Evolutionary conservation across 2,113 vertebrate species (phyloP).

Genomic region (Microcebus ravelobensis): DNA sequence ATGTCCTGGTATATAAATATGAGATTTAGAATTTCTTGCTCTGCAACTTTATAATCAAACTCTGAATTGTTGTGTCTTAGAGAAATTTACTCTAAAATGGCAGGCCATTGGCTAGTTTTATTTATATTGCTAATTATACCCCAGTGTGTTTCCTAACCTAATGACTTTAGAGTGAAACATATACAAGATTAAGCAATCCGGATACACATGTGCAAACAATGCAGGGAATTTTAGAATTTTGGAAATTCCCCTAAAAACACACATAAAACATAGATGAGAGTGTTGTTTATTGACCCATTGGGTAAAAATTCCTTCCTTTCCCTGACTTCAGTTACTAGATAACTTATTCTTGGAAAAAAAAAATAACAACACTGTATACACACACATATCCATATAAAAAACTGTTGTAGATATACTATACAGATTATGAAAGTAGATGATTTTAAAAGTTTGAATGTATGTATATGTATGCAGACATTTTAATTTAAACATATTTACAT

Average conservation of each 20-base stretch:
- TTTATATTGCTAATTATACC: constrained; percentile 56
- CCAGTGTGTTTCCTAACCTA: constrained; percentile 26
- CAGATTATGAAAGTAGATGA: neutral
- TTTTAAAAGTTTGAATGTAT: neutral
- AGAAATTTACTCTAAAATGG: neutral
- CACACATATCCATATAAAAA: neutral
- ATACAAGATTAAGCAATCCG: constrained; percentile 6
- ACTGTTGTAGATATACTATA: neutral
- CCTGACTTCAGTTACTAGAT: constrained; percentile 33
- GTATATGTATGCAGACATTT: neutral
- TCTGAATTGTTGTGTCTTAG: neutral
- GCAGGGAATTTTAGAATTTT: constrained; percentile 40
- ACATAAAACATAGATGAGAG: constrained; percentile 12
- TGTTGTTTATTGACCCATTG: constrained; percentile 29
- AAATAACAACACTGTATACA: neutral
- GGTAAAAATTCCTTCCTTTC: constrained; percentile 47
- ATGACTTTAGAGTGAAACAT: constrained; percentile 32
- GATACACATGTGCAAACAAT: constrained; percentile 51
- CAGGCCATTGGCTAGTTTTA: neutral
- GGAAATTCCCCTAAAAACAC: constrained; percentile 58
- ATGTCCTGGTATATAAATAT: neutral
- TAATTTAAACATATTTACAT: neutral
- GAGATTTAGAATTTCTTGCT: neutral
- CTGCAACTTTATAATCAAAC: neutral
- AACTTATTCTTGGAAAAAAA: neutral